Evolutionary conservation across 1,140 invertebrate genomes (phyloP).

Genomic region (Amyelois transitella): DNA sequence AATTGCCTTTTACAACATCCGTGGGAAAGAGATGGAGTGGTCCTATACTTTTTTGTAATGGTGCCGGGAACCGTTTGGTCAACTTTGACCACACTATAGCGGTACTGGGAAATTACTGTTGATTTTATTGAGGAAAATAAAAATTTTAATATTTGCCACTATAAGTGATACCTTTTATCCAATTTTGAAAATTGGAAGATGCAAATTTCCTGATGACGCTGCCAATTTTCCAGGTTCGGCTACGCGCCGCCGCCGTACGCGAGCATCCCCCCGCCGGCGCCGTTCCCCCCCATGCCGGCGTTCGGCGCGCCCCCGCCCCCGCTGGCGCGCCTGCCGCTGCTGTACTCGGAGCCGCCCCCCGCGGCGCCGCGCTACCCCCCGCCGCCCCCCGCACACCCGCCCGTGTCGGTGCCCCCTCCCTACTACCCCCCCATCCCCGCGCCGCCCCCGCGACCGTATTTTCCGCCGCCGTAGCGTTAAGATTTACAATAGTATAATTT

Average conservation of each 20-base stretch:
- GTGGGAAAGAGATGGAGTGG: too few relatives aligned
- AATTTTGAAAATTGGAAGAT: too few relatives aligned
- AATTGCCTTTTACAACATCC: too few relatives aligned
- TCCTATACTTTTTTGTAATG: too few relatives aligned
- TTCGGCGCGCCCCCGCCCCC: conserved; percentile 27
- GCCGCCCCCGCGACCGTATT: conserved; percentile 62
- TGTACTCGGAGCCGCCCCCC: conserved; percentile 37
- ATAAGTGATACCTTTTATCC: too few relatives aligned
- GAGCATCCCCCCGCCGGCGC: conserved; percentile 43
- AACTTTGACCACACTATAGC: too few relatives aligned
- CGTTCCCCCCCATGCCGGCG: conserved; percentile 8
- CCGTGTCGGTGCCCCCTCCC: conserved; percentile 52
- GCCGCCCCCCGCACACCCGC: conserved; percentile 30
- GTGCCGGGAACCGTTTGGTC: conserved; percentile 25
- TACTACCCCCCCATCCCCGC: conserved; percentile 47
- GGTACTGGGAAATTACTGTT: too few relatives aligned
- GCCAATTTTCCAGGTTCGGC: background rate
- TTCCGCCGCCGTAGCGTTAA: conserved; percentile 58
- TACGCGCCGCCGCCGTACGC: conserved; percentile 45
- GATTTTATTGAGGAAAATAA: too few relatives aligned
- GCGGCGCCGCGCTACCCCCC: conserved; percentile 14
- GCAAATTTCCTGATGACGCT: too few relatives aligned
- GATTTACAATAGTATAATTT: conserved; percentile 43
- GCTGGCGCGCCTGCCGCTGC: conserved; percentile 31
- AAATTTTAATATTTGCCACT: too few relatives aligned